Evolutionary conservation across 2,797 vertebrate species (phyloP), one percentile per base, ranked within the genome.

Genomic region (Thamnophis elegans): DNA sequence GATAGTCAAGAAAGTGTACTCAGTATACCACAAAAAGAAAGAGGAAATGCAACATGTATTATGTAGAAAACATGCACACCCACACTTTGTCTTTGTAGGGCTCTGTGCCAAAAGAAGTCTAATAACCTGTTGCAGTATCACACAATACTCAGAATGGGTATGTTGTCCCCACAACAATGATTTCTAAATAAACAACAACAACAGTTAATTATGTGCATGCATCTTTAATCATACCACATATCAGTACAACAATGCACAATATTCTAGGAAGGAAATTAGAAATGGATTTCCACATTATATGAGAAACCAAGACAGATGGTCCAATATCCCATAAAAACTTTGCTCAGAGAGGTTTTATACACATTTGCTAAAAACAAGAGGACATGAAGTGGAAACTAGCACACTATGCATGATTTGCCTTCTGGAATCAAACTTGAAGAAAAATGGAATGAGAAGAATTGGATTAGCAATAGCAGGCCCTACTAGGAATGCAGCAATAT

Each of bases 11-110:
- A 51, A 88, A 85, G 5, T 85, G 20, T 85, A 56, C 47, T 91
- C 65, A 54, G 28, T 36, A 92, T 68, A 85, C 68, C 91, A 93
- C 89, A 92, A 56, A 90, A 36, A 53, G 68, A 85, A 85, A 93
- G 56, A 91, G 32, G 47, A n/a, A 89, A n/a, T 58, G 28, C 89
- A 88, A 85, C 90, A 53, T 92, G 53, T 51, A 47, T 42, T 47
- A 51, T n/a, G 11, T 59, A 16, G 53, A 59, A 85, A 53, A 87
- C 16, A 78, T 78, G 36, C 73, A 42, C 1, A 1, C 18, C 3
- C 18, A 42, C 36, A 88, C 60, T 62, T 90, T 90, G 18, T 68
- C 78, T 58, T 55, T 85, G 53, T 92, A 32, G 87, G 73, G 22
- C 59, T 54, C 60, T 82, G 78, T 16, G 55, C 68, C 87, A 92